These are phyloP conservation scores for Diorhabda sublineata DNA, from an alignment of 1,140 invertebrate species.

Conservation along the genomic window DNA sequence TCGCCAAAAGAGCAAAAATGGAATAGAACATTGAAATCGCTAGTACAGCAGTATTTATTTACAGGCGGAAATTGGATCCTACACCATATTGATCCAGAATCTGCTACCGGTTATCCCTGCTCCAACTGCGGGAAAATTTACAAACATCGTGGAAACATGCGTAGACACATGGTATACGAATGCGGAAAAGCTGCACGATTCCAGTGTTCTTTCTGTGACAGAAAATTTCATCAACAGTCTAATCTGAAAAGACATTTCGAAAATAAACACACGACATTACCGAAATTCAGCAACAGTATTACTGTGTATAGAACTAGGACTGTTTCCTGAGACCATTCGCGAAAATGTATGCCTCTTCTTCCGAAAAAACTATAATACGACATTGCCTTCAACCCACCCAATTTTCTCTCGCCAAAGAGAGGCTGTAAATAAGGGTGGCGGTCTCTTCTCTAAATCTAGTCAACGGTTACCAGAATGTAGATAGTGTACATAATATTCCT, in stretches of 20 bases:
- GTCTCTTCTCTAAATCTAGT: too few species aligned
- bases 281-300: conserved; percentile 38
- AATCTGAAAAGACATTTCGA: conserved; percentile 49
- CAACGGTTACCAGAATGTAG: too few species aligned
- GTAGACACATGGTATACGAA: conserved; percentile 47
- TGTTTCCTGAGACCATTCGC: conserved; percentile 14
- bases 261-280: conserved; percentile 38
- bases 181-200: conserved; percentile 50
- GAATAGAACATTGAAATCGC: conserved; percentile 28
- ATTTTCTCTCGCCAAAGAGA: too few species aligned
- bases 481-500: too few species aligned
- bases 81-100: conserved; percentile 35
- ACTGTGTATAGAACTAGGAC: conserved; percentile 37
- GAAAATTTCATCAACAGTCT: conserved; percentile 50
- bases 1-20: conserved; percentile 27
- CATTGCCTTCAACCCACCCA: too few species aligned
- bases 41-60: conserved; percentile 45
- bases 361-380: background rate
- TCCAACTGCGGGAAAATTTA: conserved; percentile 48
- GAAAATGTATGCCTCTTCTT: background rate
- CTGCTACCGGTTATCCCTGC: conserved; percentile 47
- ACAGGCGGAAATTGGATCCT: conserved; percentile 42
- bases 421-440: too few species aligned
- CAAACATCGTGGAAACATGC: conserved; percentile 53
- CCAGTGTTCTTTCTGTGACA: conserved; percentile 48